A percentile compares a stretch with the other conserved stretches of the same genome.
Conservation (phyloP, 2,888 invertebrate genomes). For the Lithophane leautieri region DNA sequence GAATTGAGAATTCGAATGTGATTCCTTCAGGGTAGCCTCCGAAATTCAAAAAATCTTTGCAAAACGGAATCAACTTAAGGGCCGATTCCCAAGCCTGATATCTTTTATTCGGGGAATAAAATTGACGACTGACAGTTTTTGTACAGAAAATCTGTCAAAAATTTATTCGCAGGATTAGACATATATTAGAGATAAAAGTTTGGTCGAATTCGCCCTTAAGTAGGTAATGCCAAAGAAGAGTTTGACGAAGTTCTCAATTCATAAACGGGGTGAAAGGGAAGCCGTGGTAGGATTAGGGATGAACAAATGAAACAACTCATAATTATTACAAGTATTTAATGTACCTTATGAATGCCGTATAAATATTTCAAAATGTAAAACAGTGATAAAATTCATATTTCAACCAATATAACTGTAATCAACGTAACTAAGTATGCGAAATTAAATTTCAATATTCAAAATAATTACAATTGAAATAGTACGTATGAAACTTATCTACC, state of each 20-base stretch:
- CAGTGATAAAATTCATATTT: conserved; percentile 91
- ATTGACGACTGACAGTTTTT: no score
- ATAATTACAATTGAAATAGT: conserved; percentile 74
- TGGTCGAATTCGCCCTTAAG: background rate
- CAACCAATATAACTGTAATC: conserved; percentile 87
- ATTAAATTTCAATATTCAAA: conserved; percentile 83
- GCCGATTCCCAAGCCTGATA: no score
- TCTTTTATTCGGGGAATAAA: no score
- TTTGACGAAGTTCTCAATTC: background rate
- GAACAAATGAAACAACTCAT: conserved; percentile 80
- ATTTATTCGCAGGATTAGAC: no score
- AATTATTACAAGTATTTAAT: conserved; percentile 90
- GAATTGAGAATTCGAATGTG: background rate
- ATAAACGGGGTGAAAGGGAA: background rate
- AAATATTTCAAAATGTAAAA: conserved; percentile 91
- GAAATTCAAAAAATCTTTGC: background rate
- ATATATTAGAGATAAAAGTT: no score
- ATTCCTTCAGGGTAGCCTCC: background rate
- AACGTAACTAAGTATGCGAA: conserved; percentile 84
- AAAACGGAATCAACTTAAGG: background rate
- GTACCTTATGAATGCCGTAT: conserved; percentile 90
- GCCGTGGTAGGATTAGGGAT: background rate
- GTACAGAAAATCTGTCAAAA: no score
- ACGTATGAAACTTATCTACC: conserved; percentile 62
- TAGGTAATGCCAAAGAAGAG: background rate